Evolutionary conservation across 23 tunicate species (phyloP).

Genomic region (Aplidium turbinatum): DNA sequence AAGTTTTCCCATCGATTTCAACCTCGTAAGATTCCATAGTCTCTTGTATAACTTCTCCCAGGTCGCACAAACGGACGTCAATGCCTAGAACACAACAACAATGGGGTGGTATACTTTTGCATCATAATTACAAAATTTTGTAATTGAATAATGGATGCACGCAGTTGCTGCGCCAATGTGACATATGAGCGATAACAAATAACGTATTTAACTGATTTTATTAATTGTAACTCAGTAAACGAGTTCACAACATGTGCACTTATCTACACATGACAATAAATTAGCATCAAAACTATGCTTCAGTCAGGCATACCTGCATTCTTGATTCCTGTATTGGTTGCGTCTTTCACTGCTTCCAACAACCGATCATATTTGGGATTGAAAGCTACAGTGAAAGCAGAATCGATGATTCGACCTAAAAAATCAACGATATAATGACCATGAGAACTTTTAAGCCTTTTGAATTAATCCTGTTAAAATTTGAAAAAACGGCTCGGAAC

Average conservation of each 20-base stretch:
- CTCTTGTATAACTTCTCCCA: conserved; percentile 96
- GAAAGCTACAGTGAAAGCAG: conserved; percentile 95
- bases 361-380: conserved; percentile 93
- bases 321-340: conserved; percentile 95
- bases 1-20: conserved; percentile 93
- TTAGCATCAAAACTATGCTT: not conserved
- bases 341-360: conserved; percentile 98
- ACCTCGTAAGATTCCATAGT: conserved; percentile 98
- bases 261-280: not conserved
- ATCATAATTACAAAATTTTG: no score
- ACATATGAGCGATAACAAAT: no score
- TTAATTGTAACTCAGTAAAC: no score
- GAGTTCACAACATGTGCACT: not conserved
- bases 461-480: no score
- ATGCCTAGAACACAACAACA: conserved; percentile 48
- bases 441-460: no score
- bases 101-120: not conserved
- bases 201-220: no score
- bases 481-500: no score
- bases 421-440: not conserved
- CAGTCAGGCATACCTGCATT: conserved; percentile 70
- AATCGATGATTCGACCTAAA: conserved; percentile 88
- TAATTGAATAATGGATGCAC: no score
- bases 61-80: conserved; percentile 86
- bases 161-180: no score